Base-by-base conservation (phyloP, 1,140 invertebrate species). In the Caenorhabditis brenneri region DNA sequence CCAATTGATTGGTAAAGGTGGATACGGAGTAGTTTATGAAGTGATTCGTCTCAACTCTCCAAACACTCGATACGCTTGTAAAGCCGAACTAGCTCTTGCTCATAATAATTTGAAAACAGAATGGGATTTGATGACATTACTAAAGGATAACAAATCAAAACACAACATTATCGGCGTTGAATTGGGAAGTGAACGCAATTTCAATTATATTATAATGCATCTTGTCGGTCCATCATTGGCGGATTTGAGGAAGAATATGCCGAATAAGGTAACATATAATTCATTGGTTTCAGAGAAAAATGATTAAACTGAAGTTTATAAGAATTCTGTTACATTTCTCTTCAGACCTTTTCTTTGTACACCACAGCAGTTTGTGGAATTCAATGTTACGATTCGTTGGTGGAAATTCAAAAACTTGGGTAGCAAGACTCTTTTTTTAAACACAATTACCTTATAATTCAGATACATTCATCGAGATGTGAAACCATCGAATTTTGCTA, bases 381-480 rank as follows among this genome's bases (percentile, higher is more conserved):
- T 65, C 58, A 33, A 74, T 65, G 33, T 22, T 39, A 49, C 27
- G 55, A 48, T 51, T 69, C 80, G 29, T 82, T 69, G 16, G 46
- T 55, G 16, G 78, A 55, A 49, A 80, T 51, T 80, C 78, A 55
- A 51, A 49, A 16, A 33, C 5, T 51, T 31, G 46, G 49, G 39
- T 74, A 39, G 15, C 16, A 39, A 19, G 0, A 36, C 10, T 74
- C 22, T 9, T 7, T 46, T 22, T 65, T 2, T 29, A 7, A 31
- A 29, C 22, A 29, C 9, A 29, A 22, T 9, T 65, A 39, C 9
- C 16, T 39, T 16, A 6, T 9, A 53, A 15, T 46, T 53, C 33
- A 60, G 84, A 48, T 85, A 60, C 58, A 58, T 85, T 48, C 84
- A 85, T 51, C 58, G 84, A 19, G 84, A 85, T 48, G 53, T 85